phyloP scores from a whole-genome alignment of 2,888 invertebrate genomes.

The Ornithoptera alexandrae region DNA sequence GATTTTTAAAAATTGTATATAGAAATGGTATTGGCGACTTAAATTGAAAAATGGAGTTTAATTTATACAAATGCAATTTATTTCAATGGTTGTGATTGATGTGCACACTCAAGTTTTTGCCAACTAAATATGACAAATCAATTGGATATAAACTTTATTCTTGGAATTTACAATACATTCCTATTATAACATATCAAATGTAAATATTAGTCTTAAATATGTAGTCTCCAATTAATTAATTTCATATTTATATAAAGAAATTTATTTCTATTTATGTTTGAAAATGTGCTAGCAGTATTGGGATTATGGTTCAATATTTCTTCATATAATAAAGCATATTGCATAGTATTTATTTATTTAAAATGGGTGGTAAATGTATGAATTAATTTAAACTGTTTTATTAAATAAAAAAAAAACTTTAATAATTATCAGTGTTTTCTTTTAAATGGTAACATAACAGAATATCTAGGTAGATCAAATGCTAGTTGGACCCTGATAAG shows the following conservation, averaged over 20 bases:
- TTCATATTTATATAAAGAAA: not conserved
- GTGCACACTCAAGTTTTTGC: not conserved
- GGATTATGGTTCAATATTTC: not conserved
- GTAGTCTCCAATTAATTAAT: not conserved
- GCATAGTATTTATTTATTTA: not conserved
- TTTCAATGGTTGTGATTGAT: conserved; percentile 35
- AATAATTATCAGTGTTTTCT: no score
- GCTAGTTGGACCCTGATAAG: no score
- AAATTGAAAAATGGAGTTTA: conserved; percentile 14
- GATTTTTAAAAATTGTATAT: conserved; percentile 31
- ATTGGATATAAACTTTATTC: conserved; percentile 18
- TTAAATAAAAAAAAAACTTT: not conserved
- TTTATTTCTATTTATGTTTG: not conserved
- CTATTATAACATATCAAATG: conserved; percentile 31
- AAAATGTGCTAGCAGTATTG: not conserved
- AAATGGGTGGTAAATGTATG: not conserved
- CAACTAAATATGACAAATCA: not conserved
- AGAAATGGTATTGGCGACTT: conserved; percentile 24
- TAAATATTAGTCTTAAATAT: conserved; percentile 27
- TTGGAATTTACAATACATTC: conserved; percentile 23
- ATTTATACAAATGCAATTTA: conserved; percentile 14
- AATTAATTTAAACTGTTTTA: not conserved
- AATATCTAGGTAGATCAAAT: no score
- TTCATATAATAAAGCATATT: not conserved
- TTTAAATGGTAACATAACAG: no score